Evolutionary conservation across 2,888 invertebrate species (phyloP), one percentile per base, ranked within the genome.

Genomic region (Bhutanitis thaidina): DNA sequence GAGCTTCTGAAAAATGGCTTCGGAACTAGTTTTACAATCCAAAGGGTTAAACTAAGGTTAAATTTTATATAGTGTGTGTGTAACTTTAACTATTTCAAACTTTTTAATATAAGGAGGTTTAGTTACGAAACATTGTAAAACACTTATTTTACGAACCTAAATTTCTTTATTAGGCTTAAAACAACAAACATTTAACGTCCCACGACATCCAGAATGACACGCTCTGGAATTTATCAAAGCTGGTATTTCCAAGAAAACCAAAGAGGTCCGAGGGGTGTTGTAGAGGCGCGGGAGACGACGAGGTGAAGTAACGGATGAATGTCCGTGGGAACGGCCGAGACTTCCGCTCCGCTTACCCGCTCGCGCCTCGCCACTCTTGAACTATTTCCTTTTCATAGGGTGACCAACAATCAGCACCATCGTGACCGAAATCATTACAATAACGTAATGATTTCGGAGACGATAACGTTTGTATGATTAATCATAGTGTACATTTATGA

Each of bases 281-380:
- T 51, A 57, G 54, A 60, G 59, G 57, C 57, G 53, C 59, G 55
- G 48, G 62, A 48, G 57, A 49, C 61, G 61, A 61, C 68, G 79
- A 82, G 83, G 83, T 81, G 81, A 85, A 85, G 74, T 88, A 88
- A 88, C 88, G 88, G 88, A 85, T 82, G 84, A 80, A 70, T 34
- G 82, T 87, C 82, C 88, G 88, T 89, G 88, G 88, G 88, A 89
- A 87, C 88, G 88, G 84, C 71, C 83, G 77, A 58, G 78, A 78
- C 86, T 88, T 89, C 88, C 88, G 87, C 77, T 77, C 76, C 75
- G 76, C 69, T 74, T 71, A 69, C 67, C 64, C 72, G 70, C 72
- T 71, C 74, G 74, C 80, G 71, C 69, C 73, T 70, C 76, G 69
- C 59, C 78, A 80, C 84, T 83, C 80, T 80, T 50, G 73, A 79